Base-by-base conservation (phyloP, 2,888 invertebrate genomes). In the Callyntrura sp. region DNA sequence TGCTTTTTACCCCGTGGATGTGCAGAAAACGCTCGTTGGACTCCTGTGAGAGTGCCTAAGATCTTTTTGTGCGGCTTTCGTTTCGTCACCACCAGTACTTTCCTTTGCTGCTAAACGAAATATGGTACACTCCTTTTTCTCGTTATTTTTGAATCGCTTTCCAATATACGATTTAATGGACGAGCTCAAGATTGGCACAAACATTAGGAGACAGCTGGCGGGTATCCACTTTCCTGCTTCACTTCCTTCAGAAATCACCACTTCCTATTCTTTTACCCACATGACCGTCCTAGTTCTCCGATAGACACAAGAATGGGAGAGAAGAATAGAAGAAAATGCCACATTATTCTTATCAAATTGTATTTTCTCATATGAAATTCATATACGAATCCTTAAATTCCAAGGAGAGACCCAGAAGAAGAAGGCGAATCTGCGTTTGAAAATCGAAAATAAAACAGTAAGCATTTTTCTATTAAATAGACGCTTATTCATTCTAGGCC, bases 161-260 rank as follows among this genome's bases (percentile, higher is more conserved):
- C 88, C 81, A 88, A 87, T 81, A 87, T 82, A 88, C 62, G 82
- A 82, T 88, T 88, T 88, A 88, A 88, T 88, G 88, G 88, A 82
- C 82, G 82, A 82, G 82, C 73, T 60, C 88, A 82, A 82, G 88
- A 88, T 88, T 82, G 88, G 82, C 88, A 82, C 88, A 88, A 78
- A 82, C 88, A 82, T 88, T 88, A 88, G 70, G 82, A 82, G 88
- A 88, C 88, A 88, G 82, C 88, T 88, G 82, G 88, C 88, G 82
- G 87, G 82, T 82, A 88, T 88, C 88, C 88, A 88, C 88, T 88
- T 88, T 88, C 88, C 60, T 88, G 88, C 88, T 82, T 88, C 82
- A 88, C 60, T 88, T 88, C 73, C 82, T 73, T 60, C 60, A 82
- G 45, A 88, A 82, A 88, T 88, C 88, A 70, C 82, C 88, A 88